Evolutionary conservation across 1,140 invertebrate species (phyloP), one percentile per base, ranked within the genome.

Genomic region (Rhynchophorus ferrugineus): DNA sequence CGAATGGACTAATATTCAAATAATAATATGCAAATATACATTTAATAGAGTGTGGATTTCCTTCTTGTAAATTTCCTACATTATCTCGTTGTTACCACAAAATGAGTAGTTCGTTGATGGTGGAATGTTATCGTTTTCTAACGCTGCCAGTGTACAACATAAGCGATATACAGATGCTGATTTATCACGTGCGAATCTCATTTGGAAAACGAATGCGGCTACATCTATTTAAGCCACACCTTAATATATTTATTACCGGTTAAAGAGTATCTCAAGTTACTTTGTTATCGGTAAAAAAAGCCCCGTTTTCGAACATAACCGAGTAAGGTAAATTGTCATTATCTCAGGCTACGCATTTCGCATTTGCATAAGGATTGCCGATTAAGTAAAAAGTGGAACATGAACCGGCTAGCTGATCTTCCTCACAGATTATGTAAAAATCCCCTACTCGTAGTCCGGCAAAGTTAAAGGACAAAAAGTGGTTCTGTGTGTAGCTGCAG

Each of bases 191-290:
- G 24, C 24, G 11, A 29, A 29, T 29, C 24, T 29, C 24, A 29
- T 29, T 29, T 29, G 24, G 24, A 29, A 29, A 29, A 6, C 24
- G 24, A 29, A 29, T 11, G 5, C 5, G 5, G 24, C 11, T 29
- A 29, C 24, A 29, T 29, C 24, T 29, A 29, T 29, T 29, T 29
- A 29, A 41, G 49, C 9, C 43, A 45, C 49, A 52, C 49, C 49
- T 52, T 45, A 45, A 52, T 45, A 52, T 44, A 51, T 51, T 51
- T 51, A 44, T 51, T 37, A 29, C 39, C 39, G 24, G 34, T 51
- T 39, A 44, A 37, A 45, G 43, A 44, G 44, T 38, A 39, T 52
- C 49, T 52, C 43, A 19, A 24, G 42, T 52, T 52, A 51, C 39
- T 13, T 20, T 35, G 38, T 51, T 51, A 52, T 52, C 49, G 33